phyloP scores from a whole-genome alignment of 2,797 vertebrate genomes.

The Tauraco hartlaubi region DNA sequence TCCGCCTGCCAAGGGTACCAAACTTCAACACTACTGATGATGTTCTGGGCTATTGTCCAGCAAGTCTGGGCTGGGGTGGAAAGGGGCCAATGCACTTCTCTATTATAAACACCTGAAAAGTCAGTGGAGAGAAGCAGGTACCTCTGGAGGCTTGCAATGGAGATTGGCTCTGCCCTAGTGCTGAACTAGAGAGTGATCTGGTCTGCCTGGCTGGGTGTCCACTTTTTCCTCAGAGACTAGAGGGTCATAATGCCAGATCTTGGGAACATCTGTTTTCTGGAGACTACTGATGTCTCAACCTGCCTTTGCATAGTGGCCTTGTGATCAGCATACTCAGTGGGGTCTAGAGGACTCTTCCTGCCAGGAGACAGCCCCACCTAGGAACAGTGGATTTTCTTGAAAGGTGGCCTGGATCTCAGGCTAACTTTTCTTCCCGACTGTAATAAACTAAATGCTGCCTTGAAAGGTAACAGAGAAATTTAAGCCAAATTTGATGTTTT shows the following conservation, averaged over 20 bases:
- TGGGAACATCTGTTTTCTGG: background rate
- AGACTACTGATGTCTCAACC: background rate
- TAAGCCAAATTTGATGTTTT: background rate
- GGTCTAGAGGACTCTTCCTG: background rate
- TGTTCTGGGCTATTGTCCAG: background rate
- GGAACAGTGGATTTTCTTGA: background rate
- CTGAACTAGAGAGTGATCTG: background rate
- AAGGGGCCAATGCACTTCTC: background rate
- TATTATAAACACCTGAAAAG: background rate
- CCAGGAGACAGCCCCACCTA: background rate
- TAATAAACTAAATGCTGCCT: background rate
- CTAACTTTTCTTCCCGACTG: background rate
- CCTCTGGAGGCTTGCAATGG: background rate
- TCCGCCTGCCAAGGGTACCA: background rate
- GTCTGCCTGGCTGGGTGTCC: background rate
- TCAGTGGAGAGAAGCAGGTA: background rate
- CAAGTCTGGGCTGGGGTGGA: background rate
- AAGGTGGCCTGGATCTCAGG: background rate
- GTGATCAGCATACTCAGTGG: background rate
- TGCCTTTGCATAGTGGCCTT: background rate
- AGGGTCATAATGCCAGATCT: background rate
- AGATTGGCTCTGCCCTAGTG: background rate
- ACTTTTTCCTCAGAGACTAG: background rate
- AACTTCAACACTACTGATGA: background rate
- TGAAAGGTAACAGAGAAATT: background rate